Base-by-base conservation (phyloP, 2,888 invertebrate species). In the Ischnus inquisitorius region DNA sequence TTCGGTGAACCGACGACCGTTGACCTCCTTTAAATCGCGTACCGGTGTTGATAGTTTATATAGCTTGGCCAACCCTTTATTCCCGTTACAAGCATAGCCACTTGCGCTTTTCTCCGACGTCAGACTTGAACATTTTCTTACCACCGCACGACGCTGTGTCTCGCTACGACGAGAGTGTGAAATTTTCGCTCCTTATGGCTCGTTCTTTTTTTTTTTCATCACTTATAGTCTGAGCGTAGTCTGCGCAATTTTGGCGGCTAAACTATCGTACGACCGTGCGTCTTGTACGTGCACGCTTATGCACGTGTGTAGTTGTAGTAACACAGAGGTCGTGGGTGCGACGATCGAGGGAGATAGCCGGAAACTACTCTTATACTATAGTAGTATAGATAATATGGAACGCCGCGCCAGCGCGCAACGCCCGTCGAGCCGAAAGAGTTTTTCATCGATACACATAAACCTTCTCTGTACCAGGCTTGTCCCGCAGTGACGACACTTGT, bases 341-440 rank as follows among this genome's bases (percentile, higher is more conserved):
- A 89, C 88, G 88, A 88, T 90, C 90, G 89, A 88, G 91, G 91
- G 90, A 92, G 89, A 89, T 88, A 89, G 88, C 92, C 92, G 92
- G 92, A 92, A 92, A 92, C 91, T 90, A 87, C 87, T 89, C 89
- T 89, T 88, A 89, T 90, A 87, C 87, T 79, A 65, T 79, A 78
- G 78, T 78, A 80, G 74, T 79, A 87, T 82, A 86, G 85, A 87
- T 87, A 82, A 86, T 84, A 84, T 83, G 79, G 82, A 84, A 79
- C 83, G 82, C 75, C 76, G 80, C 64, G 65, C 85, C 79, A 81
- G 79, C 77, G 48, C 48, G 81, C 81, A 75, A 81, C 86, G 85
- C 85, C 68, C 86, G 88, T 82, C 84, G 69, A 74, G 72, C 78
- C 75, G 57, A 78, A 79, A 75, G 79, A 60, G 62, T 76, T 68